Conservation (phyloP, 1,140 invertebrate genomes). For the Scaptomyza montana region DNA sequence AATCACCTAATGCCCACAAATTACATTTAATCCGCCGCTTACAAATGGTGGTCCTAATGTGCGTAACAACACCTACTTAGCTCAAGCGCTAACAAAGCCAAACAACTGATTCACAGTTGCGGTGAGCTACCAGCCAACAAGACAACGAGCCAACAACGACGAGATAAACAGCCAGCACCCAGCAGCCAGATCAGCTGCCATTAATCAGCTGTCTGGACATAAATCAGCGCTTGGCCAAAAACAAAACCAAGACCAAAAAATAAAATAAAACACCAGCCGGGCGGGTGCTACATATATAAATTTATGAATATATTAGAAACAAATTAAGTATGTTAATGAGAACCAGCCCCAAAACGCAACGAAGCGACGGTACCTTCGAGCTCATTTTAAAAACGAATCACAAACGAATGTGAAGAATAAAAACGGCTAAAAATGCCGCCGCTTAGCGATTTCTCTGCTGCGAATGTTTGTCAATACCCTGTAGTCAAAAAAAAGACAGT, state of each 20-base stretch:
- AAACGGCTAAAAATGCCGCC: slow-evolving; percentile 24
- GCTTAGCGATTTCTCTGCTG: slow-evolving; percentile 50
- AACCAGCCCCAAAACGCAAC: slow-evolving; percentile 19
- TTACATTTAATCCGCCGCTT: slow-evolving; percentile 53
- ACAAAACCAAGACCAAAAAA: slow-evolving; percentile 26
- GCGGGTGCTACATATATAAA: slow-evolving; percentile 79
- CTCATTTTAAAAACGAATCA: slow-evolving; percentile 15
- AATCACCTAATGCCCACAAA: slow-evolving; percentile 64
- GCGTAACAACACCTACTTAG: slow-evolving; percentile 77
- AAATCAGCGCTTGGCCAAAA: slow-evolving; percentile 58
- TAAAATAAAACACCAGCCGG: slow-evolving; percentile 25
- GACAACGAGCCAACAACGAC: not conserved
- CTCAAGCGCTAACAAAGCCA: slow-evolving; percentile 42
- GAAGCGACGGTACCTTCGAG: slow-evolving; percentile 5
- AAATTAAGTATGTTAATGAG: slow-evolving; percentile 81
- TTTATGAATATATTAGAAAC: slow-evolving; percentile 82
- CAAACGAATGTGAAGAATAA: slow-evolving; percentile 24
- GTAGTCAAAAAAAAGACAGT: not conserved
- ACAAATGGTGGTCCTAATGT: slow-evolving; percentile 64
- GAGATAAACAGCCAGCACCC: not conserved
- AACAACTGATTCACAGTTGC: slow-evolving; percentile 63
- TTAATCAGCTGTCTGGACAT: slow-evolving; percentile 71
- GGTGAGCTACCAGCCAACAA: slow-evolving; percentile 17
- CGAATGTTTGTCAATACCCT: slow-evolving; percentile 28
- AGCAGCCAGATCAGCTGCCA: slow-evolving; percentile 50